Evolutionary conservation across 2,888 invertebrate genomes (phyloP).

Genomic region (Spodoptera littoralis): DNA sequence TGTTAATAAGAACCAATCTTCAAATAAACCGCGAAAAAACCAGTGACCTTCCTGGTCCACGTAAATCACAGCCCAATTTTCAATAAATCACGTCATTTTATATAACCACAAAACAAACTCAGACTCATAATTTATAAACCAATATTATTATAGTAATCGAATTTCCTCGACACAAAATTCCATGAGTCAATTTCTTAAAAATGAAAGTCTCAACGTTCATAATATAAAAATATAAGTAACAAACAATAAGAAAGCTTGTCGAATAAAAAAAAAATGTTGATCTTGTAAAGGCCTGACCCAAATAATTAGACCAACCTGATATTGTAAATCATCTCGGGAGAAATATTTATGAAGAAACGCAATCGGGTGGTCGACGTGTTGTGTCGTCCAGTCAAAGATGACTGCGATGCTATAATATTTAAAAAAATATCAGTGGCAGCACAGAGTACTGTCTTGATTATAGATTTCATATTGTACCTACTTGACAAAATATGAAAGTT

Average conservation of each 20-base stretch:
- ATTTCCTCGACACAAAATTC: slow-evolving; percentile 37
- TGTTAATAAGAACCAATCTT: too few species aligned
- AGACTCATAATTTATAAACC: slow-evolving; percentile 27
- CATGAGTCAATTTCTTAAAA: slow-evolving; percentile 44
- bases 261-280: slow-evolving; percentile 70
- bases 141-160: slow-evolving; percentile 30
- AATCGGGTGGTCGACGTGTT: slow-evolving; percentile 75
- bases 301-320: slow-evolving; percentile 82
- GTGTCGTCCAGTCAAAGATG: slow-evolving; percentile 38
- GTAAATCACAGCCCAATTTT: too few species aligned
- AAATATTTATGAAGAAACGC: slow-evolving; percentile 79
- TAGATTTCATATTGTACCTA: too few species aligned
- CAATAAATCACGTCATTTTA: neutral
- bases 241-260: slow-evolving; percentile 60
- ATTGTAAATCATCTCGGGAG: slow-evolving; percentile 81
- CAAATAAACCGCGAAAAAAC: too few species aligned
- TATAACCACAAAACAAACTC: slow-evolving; percentile 11
- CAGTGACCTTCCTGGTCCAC: too few species aligned
- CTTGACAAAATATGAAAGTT: too few species aligned
- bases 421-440: too few species aligned
- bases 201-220: slow-evolving; percentile 45
- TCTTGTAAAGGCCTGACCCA: slow-evolving; percentile 77
- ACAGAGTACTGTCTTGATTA: too few species aligned
- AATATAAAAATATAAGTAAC: slow-evolving; percentile 32
- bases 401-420: slow-evolving; percentile 28